phyloP scores from a whole-genome alignment of 2,113 vertebrate species.

The Mormyrus lacerda region DNA sequence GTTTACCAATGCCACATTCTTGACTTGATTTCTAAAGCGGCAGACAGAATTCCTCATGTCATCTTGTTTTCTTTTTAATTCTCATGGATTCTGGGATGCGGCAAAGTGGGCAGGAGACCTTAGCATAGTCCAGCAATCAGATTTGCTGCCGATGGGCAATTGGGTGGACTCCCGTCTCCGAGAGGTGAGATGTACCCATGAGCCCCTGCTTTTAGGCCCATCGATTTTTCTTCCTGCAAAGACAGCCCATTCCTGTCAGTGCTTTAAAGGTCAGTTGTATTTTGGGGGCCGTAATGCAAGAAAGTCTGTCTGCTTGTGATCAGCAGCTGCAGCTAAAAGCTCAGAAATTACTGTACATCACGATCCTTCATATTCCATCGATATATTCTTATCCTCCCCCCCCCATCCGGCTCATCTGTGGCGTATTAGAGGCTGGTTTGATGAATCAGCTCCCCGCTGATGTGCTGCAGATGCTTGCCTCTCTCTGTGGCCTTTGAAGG shows the following conservation, averaged over 20 bases:
- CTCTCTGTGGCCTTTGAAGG: not conserved
- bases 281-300: not conserved
- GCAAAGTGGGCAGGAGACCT: not conserved
- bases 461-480: not conserved
- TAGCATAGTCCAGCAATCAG: not conserved
- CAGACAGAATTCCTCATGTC: not conserved
- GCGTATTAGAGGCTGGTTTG: conserved; percentile 2
- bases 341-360: conserved; percentile 2
- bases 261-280: not conserved
- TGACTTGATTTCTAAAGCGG: not conserved
- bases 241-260: not conserved
- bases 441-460: not conserved
- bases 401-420: not conserved
- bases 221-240: not conserved
- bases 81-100: not conserved
- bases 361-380: not conserved
- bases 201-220: not conserved
- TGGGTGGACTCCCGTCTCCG: not conserved
- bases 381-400: not conserved
- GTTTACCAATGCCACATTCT: not conserved
- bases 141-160: not conserved
- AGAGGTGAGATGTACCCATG: not conserved
- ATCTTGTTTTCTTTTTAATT: not conserved
- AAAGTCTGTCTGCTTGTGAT: not conserved
- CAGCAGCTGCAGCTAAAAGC: not conserved